Base-by-base conservation (phyloP, 2,797 vertebrate species). In the Euphonia xanthogaster region DNA sequence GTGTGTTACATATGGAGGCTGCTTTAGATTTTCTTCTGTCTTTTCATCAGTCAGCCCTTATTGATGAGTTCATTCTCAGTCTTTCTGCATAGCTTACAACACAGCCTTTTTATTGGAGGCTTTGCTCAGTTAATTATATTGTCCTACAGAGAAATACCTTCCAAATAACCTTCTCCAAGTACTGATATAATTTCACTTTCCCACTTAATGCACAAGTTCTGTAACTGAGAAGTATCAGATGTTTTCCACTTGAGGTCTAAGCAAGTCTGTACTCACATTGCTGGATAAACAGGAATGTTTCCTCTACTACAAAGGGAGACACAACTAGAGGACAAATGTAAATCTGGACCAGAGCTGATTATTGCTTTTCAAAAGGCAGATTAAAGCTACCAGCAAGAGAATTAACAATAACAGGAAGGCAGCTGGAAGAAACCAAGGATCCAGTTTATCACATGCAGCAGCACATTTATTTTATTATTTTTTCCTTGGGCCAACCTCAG, bases 401-500 rank as follows among this genome's bases (percentile, higher is more conserved):
- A 91, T 91, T 93, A 96, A 48, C 53, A 80, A 15, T 58, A 80
- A 54, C 24, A 77, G 57, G 50, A 76, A 58, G 65, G 25, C 77
- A 96, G 78, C 68, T 94, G 86, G 86, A 91, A 91, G 81, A 94
- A 89, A 80, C 57, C 68, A 77, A 85, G 54, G 35, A 82, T 95
- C 63, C 74, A 57, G 37, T 79, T 95, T 85, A 92, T 95, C 86
- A 57, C 45, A 40, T 63, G 53, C 30, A 54, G 55, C 51, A 95
- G 63, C 65, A 71, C 67, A 63, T 86, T 50, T 28, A 78, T 87
- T 93, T 92, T 74, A 45, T 90, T 95, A 77, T 21, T 80, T 87
- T 87, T 73, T 85, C 74, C 50, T 92, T 37, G 7, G 61, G 61
- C 57, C 50, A 85, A 11, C 25, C 25, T 91, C 75, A 87, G 61